phyloP scores from a whole-genome alignment of 2,113 vertebrate genomes.

The Conger conger region DNA sequence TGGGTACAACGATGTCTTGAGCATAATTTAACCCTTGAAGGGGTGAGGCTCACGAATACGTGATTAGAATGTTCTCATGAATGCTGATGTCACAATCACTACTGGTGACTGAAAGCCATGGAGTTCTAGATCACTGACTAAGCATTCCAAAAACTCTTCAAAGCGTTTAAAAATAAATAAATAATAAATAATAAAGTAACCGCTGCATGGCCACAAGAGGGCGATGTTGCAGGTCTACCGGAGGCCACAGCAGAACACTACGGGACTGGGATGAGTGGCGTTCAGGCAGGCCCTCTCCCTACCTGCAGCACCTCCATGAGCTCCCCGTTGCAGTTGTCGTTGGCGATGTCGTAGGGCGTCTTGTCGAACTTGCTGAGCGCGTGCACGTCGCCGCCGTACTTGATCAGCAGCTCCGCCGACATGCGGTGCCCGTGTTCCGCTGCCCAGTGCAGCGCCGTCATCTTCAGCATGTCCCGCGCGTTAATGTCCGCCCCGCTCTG shows the following conservation, averaged over 20 bases:
- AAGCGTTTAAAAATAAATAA: background rate
- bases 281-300: background rate
- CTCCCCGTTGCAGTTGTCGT: constrained; percentile 82
- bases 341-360: constrained; percentile 85
- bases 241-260: background rate
- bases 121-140: no score
- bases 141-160: no score
- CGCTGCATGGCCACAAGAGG: background rate
- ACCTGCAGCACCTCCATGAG: constrained; percentile 87
- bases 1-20: no score
- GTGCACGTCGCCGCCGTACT: constrained; percentile 81
- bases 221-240: background rate
- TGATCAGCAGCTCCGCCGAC: constrained; percentile 81
- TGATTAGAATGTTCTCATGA: no score
- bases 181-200: no score
- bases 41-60: no score
- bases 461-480: constrained; percentile 94
- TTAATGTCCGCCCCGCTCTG: constrained; percentile 92
- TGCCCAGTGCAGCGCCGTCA: constrained; percentile 93
- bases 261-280: no score
- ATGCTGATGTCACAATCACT: no score
- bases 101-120: no score
- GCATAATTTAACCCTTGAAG: no score
- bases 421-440: constrained; percentile 80
- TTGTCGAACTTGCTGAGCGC: constrained; percentile 90